These are phyloP conservation scores for Mesoligia furuncula DNA, from an alignment of 2,888 invertebrate genomes.

Conservation along the genomic window DNA sequence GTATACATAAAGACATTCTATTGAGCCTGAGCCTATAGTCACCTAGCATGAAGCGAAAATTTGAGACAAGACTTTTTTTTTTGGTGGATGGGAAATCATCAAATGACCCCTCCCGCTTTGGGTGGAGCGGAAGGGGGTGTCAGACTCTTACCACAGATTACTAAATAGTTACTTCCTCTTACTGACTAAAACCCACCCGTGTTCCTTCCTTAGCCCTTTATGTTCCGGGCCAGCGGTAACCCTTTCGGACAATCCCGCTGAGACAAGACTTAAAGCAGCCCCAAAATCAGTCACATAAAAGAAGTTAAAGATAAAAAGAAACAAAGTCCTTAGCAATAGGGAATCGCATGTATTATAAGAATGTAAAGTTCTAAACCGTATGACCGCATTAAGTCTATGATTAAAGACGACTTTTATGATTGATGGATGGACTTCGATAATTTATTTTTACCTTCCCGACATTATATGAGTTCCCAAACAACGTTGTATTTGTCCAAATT, in stretches of 20 bases:
- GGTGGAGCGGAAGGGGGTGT: too few relatives aligned
- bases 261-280: background rate
- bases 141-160: too few relatives aligned
- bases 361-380: slow-evolving; percentile 35
- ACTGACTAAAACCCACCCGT: too few relatives aligned
- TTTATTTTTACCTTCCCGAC: slow-evolving; percentile 63
- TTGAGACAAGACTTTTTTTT: background rate
- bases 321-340: background rate
- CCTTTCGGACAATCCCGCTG: too few relatives aligned
- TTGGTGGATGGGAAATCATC: too few relatives aligned
- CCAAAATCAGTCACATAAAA: background rate
- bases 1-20: background rate
- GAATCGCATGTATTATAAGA: slow-evolving; percentile 20
- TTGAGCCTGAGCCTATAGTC: background rate
- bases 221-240: too few relatives aligned
- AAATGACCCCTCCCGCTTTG: too few relatives aligned
- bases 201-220: too few relatives aligned
- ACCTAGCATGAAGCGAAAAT: background rate
- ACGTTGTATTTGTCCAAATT: slow-evolving; percentile 51
- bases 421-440: slow-evolving; percentile 66
- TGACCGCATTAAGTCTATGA: slow-evolving; percentile 56
- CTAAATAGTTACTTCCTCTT: too few relatives aligned
- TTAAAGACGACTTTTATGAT: slow-evolving; percentile 64
- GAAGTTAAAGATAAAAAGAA: background rate
- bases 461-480: slow-evolving; percentile 54